Conservation (phyloP, 2,113 vertebrate genomes). For the Myrmecobius fasciatus region DNA sequence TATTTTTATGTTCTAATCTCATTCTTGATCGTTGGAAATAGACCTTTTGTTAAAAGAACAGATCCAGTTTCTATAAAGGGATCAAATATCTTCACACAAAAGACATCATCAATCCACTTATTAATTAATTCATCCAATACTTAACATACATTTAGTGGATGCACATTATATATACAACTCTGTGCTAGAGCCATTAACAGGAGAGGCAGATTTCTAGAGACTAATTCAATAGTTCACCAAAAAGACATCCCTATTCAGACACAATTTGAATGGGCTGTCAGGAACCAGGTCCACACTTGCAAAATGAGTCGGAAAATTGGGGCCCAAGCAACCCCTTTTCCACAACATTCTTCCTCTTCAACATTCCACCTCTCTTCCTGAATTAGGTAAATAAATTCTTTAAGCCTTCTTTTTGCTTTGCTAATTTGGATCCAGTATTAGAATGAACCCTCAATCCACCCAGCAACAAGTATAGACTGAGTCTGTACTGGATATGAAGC, state of each 20-base stretch:
- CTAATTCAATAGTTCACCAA: background rate
- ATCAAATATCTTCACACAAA: background rate
- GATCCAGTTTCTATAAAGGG: rapidly evolving
- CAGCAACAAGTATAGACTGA: background rate
- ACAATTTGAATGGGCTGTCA: background rate
- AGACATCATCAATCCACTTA: background rate
- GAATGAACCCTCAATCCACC: background rate
- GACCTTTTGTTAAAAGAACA: background rate
- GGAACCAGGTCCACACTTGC: background rate
- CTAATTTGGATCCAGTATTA: background rate
- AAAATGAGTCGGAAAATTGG: background rate
- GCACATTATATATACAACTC: rapidly evolving
- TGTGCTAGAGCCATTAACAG: background rate
- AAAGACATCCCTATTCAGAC: background rate
- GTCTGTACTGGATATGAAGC: background rate
- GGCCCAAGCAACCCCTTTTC: background rate
- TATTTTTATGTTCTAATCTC: background rate
- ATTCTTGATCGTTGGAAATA: background rate
- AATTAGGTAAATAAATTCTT: background rate
- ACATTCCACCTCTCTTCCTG: background rate
- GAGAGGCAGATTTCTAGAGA: background rate
- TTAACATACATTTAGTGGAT: background rate
- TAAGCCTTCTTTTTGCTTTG: background rate
- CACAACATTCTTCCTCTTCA: background rate
- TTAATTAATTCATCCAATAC: background rate